These are phyloP conservation scores for Aphelocoma californica DNA, from an alignment of 2,797 vertebrate genomes.

Conservation along the genomic window DNA sequence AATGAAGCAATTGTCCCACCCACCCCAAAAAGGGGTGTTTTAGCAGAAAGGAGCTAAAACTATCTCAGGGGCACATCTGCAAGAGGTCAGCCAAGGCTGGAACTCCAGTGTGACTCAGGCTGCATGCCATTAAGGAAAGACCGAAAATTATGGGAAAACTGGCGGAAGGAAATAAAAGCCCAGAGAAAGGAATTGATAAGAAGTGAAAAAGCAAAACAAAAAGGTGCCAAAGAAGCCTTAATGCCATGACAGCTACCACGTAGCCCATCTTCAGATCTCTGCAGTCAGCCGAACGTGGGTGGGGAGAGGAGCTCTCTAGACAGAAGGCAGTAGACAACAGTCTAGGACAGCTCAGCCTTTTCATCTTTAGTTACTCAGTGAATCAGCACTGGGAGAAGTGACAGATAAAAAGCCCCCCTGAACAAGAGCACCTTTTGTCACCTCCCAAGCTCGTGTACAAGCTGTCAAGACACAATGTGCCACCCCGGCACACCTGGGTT, in stretches of 20 bases:
- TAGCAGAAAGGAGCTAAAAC: neutral
- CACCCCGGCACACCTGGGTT: neutral
- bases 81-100: neutral
- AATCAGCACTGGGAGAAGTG: neutral
- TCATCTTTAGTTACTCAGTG: neutral
- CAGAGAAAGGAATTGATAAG: neutral
- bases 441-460: neutral
- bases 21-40: neutral
- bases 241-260: conserved; percentile 13
- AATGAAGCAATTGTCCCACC: neutral
- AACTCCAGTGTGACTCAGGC: neutral
- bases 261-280: conserved; percentile 12
- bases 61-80: neutral
- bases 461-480: neutral
- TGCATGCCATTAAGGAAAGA: neutral
- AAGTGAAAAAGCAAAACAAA: conserved; percentile 14
- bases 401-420: neutral
- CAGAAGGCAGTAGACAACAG: neutral
- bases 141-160: neutral
- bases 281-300: neutral
- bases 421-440: neutral
- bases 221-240: conserved; percentile 12
- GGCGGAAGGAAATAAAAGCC: neutral
- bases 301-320: neutral
- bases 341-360: conserved; percentile 16